A percentile compares a stretch with the other conserved stretches of the same genome.
Conservation (phyloP, 2,888 invertebrate species). For the Drosophila histrio region DNA sequence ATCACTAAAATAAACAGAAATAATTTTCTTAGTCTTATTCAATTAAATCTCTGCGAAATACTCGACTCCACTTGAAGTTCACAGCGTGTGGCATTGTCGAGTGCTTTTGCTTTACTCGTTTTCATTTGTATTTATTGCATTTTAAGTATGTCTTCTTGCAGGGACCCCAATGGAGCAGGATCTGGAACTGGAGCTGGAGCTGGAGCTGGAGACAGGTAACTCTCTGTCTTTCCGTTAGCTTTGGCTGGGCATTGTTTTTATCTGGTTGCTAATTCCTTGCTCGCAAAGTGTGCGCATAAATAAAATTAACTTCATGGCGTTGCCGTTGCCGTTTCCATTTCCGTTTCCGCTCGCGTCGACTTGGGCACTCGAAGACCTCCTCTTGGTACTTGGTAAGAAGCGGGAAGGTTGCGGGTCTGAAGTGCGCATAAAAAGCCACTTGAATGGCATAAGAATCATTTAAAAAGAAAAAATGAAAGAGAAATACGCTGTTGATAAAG, state of each 20-base stretch:
- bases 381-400: neutral
- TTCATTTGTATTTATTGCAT: constrained; percentile 58
- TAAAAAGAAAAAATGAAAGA: constrained; percentile 28
- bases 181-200: neutral
- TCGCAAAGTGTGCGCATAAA: constrained; percentile 71
- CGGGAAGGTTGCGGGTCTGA: constrained; percentile 34
- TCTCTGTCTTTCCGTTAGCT: constrained; percentile 13
- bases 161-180: constrained; percentile 1
- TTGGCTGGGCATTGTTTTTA: constrained; percentile 67
- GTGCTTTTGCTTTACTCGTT: constrained; percentile 14
- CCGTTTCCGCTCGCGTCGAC: constrained; percentile 60
- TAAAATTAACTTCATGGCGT: constrained; percentile 76
- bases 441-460: constrained; percentile 79
- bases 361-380: constrained; percentile 37
- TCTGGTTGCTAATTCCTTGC: constrained; percentile 56
- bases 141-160: constrained; percentile 52
- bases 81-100: neutral
- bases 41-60: neutral
- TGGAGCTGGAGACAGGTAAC: constrained; percentile 32
- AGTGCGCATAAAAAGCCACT: constrained; percentile 76
- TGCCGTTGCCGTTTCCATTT: constrained; percentile 75
- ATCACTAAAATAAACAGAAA: too few relatives aligned
- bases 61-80: neutral
- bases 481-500: constrained; percentile 47
- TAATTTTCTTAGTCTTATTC: neutral